A percentile compares a stretch with the other conserved stretches of the same genome.
These are phyloP conservation scores for Callorhinus ursinus DNA, from an alignment of 2,113 vertebrate species.

Conservation along the genomic window DNA sequence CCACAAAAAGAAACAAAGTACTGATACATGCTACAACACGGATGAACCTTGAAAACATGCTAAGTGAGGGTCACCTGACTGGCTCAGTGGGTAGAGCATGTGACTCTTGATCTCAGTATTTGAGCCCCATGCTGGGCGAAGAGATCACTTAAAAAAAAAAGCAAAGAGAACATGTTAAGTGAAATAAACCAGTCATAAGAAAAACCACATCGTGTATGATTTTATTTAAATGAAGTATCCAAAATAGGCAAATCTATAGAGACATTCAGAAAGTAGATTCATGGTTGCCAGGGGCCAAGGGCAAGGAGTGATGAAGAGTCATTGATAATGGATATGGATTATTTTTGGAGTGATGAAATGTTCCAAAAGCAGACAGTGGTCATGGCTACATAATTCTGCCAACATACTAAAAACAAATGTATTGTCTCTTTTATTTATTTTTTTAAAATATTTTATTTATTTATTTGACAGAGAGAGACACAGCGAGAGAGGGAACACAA, in stretches of 20 bases:
- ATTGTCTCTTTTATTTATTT: neutral
- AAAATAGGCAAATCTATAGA: neutral
- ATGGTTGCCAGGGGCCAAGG: neutral
- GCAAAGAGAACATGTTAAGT: neutral
- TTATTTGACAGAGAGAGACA: too few relatives aligned
- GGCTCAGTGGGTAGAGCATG: neutral
- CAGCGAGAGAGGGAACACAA: too few relatives aligned
- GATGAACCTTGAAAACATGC: neutral
- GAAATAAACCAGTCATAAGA: neutral
- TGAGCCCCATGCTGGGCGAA: neutral
- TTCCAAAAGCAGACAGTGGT: neutral
- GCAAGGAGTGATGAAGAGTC: neutral
- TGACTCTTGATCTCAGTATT: neutral
- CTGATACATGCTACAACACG: neutral
- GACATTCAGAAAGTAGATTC: neutral
- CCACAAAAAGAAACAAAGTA: neutral
- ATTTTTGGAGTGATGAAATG: neutral
- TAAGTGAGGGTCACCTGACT: neutral
- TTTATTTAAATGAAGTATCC: neutral
- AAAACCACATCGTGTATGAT: neutral
- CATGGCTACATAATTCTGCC: neutral
- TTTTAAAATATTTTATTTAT: too few relatives aligned
- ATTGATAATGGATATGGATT: neutral
- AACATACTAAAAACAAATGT: neutral
- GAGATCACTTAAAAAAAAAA: neutral